phyloP scores from a whole-genome alignment of 2,797 vertebrate species.

The Protonibea diacanthus region DNA sequence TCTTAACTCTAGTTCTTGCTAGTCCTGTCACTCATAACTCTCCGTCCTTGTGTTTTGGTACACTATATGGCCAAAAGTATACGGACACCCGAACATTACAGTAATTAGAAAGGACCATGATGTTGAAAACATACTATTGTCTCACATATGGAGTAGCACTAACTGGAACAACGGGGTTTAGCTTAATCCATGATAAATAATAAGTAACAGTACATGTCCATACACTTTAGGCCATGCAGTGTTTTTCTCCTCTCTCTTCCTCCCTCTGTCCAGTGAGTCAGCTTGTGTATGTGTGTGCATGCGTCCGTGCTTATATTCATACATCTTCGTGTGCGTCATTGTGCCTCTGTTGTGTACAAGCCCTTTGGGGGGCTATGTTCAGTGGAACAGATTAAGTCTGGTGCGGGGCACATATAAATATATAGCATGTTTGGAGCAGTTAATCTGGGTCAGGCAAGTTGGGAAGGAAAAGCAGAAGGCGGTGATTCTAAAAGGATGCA shows the following conservation, averaged over 20 bases:
- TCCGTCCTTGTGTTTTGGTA: background rate
- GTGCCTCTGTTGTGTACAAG: slow-evolving; percentile 20
- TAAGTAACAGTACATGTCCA: background rate
- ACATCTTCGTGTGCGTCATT: slow-evolving; percentile 23
- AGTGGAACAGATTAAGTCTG: slow-evolving; percentile 54
- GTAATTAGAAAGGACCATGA: no score
- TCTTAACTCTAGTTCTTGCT: background rate
- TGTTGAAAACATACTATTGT: background rate
- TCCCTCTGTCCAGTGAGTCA: slow-evolving; percentile 33
- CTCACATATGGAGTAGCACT: background rate
- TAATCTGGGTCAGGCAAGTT: slow-evolving; percentile 53
- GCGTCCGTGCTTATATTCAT: background rate
- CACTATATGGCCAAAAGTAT: background rate
- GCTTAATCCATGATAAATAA: background rate
- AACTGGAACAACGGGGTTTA: background rate
- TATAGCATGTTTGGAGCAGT: slow-evolving; percentile 35
- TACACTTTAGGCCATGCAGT: slow-evolving; percentile 8
- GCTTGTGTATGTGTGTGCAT: background rate
- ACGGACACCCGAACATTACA: no score
- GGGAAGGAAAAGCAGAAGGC: slow-evolving; percentile 39
- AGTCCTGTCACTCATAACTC: background rate
- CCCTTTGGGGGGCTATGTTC: slow-evolving; percentile 44
- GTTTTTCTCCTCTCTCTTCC: background rate
- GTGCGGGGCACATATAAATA: slow-evolving; percentile 38
- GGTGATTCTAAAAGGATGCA: slow-evolving; percentile 37